These are phyloP conservation scores for Sebastes nivosus DNA, from an alignment of 2,797 vertebrate genomes.

Conservation along the genomic window DNA sequence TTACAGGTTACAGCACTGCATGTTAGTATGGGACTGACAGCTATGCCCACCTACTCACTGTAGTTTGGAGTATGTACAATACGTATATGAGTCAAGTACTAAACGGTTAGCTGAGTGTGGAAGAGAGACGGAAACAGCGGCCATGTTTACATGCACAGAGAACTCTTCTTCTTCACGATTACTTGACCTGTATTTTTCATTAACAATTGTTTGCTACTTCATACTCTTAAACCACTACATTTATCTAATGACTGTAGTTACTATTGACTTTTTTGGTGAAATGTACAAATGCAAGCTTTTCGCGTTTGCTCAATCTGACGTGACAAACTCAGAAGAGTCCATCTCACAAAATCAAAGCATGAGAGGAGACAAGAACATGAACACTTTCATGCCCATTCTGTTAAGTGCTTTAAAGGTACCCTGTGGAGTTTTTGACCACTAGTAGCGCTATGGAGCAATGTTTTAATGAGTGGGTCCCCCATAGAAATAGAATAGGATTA, in stretches of 20 bases:
- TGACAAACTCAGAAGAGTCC: not conserved
- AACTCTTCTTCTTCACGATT: not conserved
- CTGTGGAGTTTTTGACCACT: not conserved
- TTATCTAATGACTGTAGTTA: not conserved
- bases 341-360: not conserved
- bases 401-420: not conserved
- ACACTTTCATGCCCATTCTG: not conserved
- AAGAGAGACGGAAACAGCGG: constrained; percentile 12
- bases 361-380: not conserved
- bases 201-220: not conserved
- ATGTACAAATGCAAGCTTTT: not conserved
- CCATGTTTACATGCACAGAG: constrained; percentile 66
- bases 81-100: constrained; percentile 28
- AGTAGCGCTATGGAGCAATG: not conserved
- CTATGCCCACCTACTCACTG: constrained; percentile 25
- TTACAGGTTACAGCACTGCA: constrained; percentile 40
- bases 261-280: not conserved
- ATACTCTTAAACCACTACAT: not conserved
- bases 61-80: constrained; percentile 47
- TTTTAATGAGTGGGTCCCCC: not conserved
- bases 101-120: constrained; percentile 20
- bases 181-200: not conserved
- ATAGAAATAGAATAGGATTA: no score
- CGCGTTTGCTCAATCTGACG: not conserved
- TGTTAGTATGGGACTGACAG: constrained; percentile 38